Evolutionary conservation across 2,113 vertebrate species (phyloP).

Genomic region (Verasper variegatus): DNA sequence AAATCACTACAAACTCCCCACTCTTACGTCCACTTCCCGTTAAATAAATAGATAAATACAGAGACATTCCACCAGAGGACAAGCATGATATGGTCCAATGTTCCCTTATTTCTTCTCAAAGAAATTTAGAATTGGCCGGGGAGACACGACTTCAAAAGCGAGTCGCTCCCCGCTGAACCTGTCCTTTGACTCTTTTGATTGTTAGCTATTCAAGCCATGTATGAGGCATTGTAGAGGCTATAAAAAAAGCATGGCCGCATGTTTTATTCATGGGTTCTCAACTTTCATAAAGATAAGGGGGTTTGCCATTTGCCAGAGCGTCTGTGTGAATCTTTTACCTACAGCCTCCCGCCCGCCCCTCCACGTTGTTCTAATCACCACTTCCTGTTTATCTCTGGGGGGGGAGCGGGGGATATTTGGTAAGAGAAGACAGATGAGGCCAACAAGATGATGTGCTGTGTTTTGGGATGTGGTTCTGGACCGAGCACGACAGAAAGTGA

Average conservation of each 20-base stretch:
- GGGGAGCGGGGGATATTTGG: not conserved
- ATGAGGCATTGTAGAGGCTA: slow-evolving; percentile 60
- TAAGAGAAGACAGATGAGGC: not conserved
- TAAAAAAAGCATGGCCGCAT: slow-evolving; percentile 68
- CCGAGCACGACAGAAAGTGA: not conserved
- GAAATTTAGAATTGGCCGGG: slow-evolving; percentile 47
- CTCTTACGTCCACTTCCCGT: slow-evolving; percentile 43
- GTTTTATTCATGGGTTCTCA: slow-evolving; percentile 77
- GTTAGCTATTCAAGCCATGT: slow-evolving; percentile 77
- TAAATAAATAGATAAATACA: slow-evolving; percentile 66
- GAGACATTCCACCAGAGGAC: slow-evolving; percentile 29
- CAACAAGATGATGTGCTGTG: not conserved
- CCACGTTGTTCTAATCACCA: slow-evolving; percentile 21
- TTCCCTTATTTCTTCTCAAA: slow-evolving; percentile 66
- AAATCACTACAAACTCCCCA: slow-evolving; percentile 50
- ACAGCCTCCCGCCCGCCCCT: slow-evolving; percentile 42
- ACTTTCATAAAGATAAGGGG: slow-evolving; percentile 75
- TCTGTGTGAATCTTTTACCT: slow-evolving; percentile 64
- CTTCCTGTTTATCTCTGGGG: not conserved
- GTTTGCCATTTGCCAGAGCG: slow-evolving; percentile 58
- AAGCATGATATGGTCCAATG: slow-evolving; percentile 50
- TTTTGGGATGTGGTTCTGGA: not conserved
- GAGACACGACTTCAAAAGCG: slow-evolving; percentile 72
- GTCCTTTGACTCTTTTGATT: slow-evolving; percentile 67
- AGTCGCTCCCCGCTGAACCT: slow-evolving; percentile 60